These are phyloP conservation scores for Lucinisca nassula DNA, from an alignment of 2,888 invertebrate genomes.

Conservation along the genomic window DNA sequence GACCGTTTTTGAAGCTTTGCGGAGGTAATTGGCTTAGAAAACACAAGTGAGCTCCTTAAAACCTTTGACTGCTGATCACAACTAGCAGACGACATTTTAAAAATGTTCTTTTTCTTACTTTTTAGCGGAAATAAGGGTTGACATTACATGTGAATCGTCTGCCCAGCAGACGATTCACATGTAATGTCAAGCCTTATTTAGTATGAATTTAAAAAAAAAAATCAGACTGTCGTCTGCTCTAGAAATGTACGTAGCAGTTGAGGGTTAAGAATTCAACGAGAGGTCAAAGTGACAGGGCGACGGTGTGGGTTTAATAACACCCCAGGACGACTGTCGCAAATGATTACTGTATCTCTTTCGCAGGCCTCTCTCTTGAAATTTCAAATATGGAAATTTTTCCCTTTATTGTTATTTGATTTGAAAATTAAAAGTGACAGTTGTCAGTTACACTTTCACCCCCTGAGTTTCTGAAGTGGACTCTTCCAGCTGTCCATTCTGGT, in stretches of 20 bases:
- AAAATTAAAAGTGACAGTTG: not conserved
- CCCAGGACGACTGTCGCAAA: not conserved
- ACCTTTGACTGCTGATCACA: too few relatives aligned
- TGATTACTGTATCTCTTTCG: constrained; percentile 5
- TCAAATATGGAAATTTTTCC: constrained; percentile 7
- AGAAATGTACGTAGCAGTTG: too few relatives aligned
- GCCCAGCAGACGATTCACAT: too few relatives aligned
- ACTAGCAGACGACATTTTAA: too few relatives aligned
- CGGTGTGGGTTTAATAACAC: not conserved
- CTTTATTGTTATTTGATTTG: not conserved
- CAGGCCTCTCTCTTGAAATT: not conserved
- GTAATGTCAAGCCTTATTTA: not conserved
- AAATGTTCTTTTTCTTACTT: too few relatives aligned
- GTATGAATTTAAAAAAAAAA: too few relatives aligned
- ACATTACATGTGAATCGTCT: too few relatives aligned
- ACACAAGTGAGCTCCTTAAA: constrained; percentile 27
- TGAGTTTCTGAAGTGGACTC: too few relatives aligned
- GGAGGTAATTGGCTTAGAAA: constrained; percentile 69
- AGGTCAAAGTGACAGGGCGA: constrained; percentile 6
- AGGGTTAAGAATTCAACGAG: not conserved
- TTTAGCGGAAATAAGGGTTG: too few relatives aligned
- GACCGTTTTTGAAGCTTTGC: constrained; percentile 65
- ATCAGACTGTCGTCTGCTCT: too few relatives aligned
- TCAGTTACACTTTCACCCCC: too few relatives aligned
- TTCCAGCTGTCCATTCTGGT: too few relatives aligned